Conservation (phyloP, 1,140 invertebrate species). For the Anastatus disparis region DNA sequence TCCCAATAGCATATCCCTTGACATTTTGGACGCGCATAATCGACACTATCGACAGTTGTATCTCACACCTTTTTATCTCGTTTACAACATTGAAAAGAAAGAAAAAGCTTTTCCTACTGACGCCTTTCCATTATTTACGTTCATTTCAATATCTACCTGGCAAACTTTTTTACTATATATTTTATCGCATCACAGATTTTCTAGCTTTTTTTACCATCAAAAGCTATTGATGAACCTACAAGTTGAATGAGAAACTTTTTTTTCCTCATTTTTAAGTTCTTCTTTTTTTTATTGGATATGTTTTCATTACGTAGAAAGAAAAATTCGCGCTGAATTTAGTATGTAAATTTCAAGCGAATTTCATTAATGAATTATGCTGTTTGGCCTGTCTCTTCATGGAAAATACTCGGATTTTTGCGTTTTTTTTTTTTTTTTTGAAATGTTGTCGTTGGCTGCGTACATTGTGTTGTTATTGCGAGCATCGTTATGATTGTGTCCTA, state of each 20-base stretch:
- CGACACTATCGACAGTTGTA: too few species aligned
- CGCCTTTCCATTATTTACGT: slow-evolving; percentile 16
- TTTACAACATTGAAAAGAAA: too few species aligned
- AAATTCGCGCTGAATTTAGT: slow-evolving; percentile 12
- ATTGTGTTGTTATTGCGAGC: background rate
- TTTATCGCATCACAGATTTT: too few species aligned
- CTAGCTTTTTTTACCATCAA: slow-evolving; percentile 15
- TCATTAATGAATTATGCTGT: slow-evolving; percentile 15
- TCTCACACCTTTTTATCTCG: too few species aligned
- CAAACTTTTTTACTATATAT: background rate
- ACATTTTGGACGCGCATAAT: too few species aligned
- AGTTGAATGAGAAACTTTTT: background rate
- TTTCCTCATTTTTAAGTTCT: background rate
- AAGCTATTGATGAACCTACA: slow-evolving; percentile 25
- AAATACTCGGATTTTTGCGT: slow-evolving; percentile 3
- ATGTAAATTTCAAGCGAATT: slow-evolving; percentile 25
- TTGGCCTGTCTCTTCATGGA: too few species aligned
- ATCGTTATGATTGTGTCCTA: background rate
- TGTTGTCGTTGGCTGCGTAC: background rate
- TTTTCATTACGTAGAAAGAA: background rate
- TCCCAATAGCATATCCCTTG: too few species aligned
- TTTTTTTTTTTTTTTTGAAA: background rate
- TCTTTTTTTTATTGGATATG: slow-evolving; percentile 4
- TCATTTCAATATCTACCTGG: background rate
- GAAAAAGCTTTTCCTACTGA: too few species aligned